These are phyloP conservation scores for Lepidocyrtoides sp. DNA, from an alignment of 2,888 invertebrate genomes.

Conservation along the genomic window DNA sequence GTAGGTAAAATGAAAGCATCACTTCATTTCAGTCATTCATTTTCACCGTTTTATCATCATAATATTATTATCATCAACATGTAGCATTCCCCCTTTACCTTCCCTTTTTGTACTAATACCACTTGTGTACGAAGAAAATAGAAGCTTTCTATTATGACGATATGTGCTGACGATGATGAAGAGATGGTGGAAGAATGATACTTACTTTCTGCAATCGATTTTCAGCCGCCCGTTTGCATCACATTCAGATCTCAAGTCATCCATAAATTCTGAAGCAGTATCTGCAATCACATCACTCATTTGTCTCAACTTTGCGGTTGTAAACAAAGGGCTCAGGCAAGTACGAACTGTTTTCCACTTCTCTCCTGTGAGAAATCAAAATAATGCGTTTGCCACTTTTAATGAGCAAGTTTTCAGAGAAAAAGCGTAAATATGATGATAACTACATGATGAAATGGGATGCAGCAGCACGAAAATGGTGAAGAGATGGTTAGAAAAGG, in stretches of 20 bases:
- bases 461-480: neutral
- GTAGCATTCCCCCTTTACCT: too few relatives aligned
- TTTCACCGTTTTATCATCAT: too few relatives aligned
- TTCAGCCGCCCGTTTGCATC: constrained; percentile 74
- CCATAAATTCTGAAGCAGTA: constrained; percentile 77
- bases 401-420: constrained; percentile 27
- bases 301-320: constrained; percentile 81
- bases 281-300: constrained; percentile 79
- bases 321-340: constrained; percentile 81
- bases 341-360: constrained; percentile 84
- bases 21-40: too few relatives aligned
- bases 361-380: constrained; percentile 79
- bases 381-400: constrained; percentile 49
- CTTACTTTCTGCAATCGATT: constrained; percentile 83
- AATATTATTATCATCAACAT: too few relatives aligned
- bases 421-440: neutral
- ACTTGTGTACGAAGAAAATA: too few relatives aligned
- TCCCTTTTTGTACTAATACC: too few relatives aligned
- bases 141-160: too few relatives aligned
- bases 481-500: neutral
- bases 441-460: neutral
- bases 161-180: neutral
- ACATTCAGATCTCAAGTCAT: constrained; percentile 75
- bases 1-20: too few relatives aligned
- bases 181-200: constrained; percentile 1